Base-by-base conservation (phyloP, 2,797 vertebrate species). In the Hybognathus amarus region DNA sequence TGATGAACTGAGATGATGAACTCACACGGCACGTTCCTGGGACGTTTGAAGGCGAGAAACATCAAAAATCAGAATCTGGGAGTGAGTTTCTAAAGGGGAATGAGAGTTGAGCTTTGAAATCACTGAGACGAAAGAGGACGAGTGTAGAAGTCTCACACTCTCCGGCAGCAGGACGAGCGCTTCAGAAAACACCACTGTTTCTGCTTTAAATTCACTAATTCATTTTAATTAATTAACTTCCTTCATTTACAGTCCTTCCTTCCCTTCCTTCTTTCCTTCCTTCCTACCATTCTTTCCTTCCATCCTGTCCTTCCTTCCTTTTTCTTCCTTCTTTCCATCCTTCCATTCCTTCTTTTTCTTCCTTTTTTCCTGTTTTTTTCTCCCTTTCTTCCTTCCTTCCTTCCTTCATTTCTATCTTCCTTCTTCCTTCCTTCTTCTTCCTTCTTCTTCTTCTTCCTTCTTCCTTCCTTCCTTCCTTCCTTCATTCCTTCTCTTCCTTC, bases 91-190 rank as follows among this genome's bases (percentile, higher is more conserved):
- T 59, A 47, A 85, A 71, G 71, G 77, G 67, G 52, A 54, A 71
- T 66, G 56, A 79, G 79, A 85, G 63, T n/a, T 36, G 59, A 77
- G 86, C 20, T 84, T 83, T 82, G 54, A 74, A 83, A 74, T 77
- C 79, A 70, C 66, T 38, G 24, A 85, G 61, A 69, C 80, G 77
- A 87, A 88, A 88, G 76, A 20, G 11, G 27, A 24, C 10, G 6
- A 47, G 27, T 6, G 36, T 17, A 36, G 83, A 64, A 22, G 15
- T 75, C 27, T 68, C 33, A 8, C 52, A 6, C n/a, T 61, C n/a
- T 61, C 56, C 5, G 27, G 56, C 56, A 12, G 54, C 47, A 24
- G 68, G 30, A 66, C 6, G 2, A 63, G n/a, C 13, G 15, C 73
- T 83, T 6, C 10, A 24, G 2, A 33, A 30, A 56, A 22, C 75